Percentiles rank a stretch among this genome's conserved stretches.
phyloP scores from a whole-genome alignment of 2,888 invertebrate genomes.

The Chironomus riparius region DNA sequence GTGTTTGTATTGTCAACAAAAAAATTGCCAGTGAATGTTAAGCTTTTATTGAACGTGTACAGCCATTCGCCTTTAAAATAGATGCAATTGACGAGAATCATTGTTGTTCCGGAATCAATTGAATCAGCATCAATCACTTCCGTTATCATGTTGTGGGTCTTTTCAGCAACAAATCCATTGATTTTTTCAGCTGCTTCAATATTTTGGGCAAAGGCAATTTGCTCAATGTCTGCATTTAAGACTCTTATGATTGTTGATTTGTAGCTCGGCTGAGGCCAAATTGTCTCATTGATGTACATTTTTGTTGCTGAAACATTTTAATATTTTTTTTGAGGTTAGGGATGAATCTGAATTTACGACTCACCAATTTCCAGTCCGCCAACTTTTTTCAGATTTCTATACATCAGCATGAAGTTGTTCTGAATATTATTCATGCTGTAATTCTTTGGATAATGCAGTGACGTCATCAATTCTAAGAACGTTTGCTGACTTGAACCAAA shows the following conservation, averaged over 20 bases:
- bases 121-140: background rate
- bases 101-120: background rate
- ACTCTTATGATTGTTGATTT: background rate
- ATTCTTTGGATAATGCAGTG: background rate
- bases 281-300: background rate
- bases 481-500: background rate
- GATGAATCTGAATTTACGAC: background rate
- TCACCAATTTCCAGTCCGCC: background rate
- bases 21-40: background rate
- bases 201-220: background rate
- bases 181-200: background rate
- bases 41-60: background rate
- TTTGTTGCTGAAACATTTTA: background rate
- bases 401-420: background rate
- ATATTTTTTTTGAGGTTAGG: too few relatives aligned
- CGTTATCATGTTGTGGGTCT: background rate
- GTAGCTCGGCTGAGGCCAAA: background rate
- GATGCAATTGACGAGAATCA: background rate
- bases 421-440: background rate
- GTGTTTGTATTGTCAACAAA: background rate
- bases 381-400: background rate
- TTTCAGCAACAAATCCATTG: background rate
- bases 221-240: background rate
- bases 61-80: background rate
- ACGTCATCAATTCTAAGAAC: background rate